Evolutionary conservation across 2,888 invertebrate species (phyloP), one percentile per base, ranked within the genome.

Genomic region (Coelinius sp.): DNA sequence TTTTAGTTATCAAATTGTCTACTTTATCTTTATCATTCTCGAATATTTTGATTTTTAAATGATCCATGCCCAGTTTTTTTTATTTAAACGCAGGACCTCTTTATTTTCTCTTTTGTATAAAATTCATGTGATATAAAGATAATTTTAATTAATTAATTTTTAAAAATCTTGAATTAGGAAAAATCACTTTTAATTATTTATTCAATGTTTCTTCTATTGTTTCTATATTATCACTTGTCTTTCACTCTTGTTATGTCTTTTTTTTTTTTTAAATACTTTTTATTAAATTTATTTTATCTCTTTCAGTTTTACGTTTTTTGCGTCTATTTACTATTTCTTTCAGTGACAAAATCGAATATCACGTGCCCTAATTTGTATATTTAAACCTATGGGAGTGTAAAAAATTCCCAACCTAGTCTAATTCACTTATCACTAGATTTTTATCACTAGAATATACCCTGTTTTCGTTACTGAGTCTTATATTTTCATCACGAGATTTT

Each of bases 21-120:
- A 59, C 59, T 65, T 20, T 27, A 56, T 67, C 25, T 71, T 38
- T 70, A 52, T 31, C 53, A 73, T 70, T 53, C 46, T 68, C 17
- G 53, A 41, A 62, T n/a, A 59, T 68, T 68, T 44, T 46, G 41
- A 49, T 31, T 17, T 10, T 17, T 20, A 59, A 59, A 59, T 59
- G 59, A 59, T 59, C 35, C 25, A 59, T 59, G 35, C 35, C n/a
- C 35, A 59, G 31, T 59, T 59, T n/a, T 35, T 17, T 31, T 17
- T 59, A n/a, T 35, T 25, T 24, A 25, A 53, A 53, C 25, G 69
- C 67, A 73, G 76, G 73, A 75, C 68, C 52, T 63, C 76, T 77
- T 77, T 77, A 77, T 77, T 77, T 49, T 59, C 56, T 20, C 7
- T 31, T 17, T 17, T 31, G 59, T 35, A 59, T 59, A 59, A 59